phyloP scores from a whole-genome alignment of 2,888 invertebrate genomes.

The Hydriomena furcata region DNA sequence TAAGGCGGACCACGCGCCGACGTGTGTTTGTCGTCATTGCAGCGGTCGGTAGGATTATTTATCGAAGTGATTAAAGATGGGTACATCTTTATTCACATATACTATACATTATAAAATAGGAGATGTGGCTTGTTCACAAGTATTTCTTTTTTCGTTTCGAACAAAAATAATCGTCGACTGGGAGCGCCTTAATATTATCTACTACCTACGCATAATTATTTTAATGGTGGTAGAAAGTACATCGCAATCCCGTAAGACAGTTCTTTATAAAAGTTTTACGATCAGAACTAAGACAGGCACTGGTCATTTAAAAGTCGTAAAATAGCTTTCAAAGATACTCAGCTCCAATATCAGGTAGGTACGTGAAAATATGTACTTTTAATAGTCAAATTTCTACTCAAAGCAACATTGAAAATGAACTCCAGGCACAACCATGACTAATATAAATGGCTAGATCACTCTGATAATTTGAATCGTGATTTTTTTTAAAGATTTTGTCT shows the following conservation, averaged over 20 bases:
- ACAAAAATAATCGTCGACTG: too few species aligned
- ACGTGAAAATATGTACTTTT: slow-evolving; percentile 74
- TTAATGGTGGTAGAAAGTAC: background rate
- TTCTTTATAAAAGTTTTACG: slow-evolving; percentile 53
- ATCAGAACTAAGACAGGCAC: slow-evolving; percentile 60
- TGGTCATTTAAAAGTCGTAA: slow-evolving; percentile 77
- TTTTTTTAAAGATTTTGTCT: too few species aligned
- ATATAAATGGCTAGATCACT: background rate
- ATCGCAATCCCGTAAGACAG: slow-evolving; percentile 39
- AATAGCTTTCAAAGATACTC: slow-evolving; percentile 66
- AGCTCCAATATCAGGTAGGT: slow-evolving; percentile 60
- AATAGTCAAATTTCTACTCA: slow-evolving; percentile 62
- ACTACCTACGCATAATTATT: background rate
- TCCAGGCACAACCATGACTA: slow-evolving; percentile 30
- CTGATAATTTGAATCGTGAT: too few species aligned
- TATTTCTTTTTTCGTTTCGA: too few species aligned
- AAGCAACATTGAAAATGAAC: slow-evolving; percentile 36
- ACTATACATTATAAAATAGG: too few species aligned
- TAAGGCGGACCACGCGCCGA: too few species aligned
- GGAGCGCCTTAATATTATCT: too few species aligned
- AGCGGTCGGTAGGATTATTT: too few species aligned
- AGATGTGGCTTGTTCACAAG: too few species aligned
- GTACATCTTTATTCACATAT: too few species aligned
- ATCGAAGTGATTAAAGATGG: too few species aligned
- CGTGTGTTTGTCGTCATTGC: too few species aligned